Base-by-base conservation (phyloP, 2,888 invertebrate species). In the Dasypolia templi region DNA sequence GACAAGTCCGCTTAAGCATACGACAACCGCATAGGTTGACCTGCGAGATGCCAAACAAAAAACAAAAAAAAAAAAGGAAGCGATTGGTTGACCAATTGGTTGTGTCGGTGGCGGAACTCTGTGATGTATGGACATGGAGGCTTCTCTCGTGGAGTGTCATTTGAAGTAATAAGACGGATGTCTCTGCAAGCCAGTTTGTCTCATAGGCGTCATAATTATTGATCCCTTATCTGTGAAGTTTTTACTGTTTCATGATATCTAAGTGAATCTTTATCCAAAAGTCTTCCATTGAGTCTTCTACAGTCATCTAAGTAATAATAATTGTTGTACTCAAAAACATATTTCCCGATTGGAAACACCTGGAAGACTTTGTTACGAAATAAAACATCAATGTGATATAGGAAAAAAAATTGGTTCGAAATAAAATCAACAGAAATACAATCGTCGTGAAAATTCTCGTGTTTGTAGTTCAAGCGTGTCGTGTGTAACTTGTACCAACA, bases 71-170 rank as follows among this genome's bases (percentile, higher is more conserved):
- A n/a, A n/a, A n/a, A n/a, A n/a, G 56, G 44, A 59, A 58, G n/a
- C 46, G 44, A 63, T 82, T 32, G 42, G 42, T 35, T 44, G 51
- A 79, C 22, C 53, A 49, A 64, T 77, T 65, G 65, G 49, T 72
- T 66, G 55, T 58, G 22, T 35, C 63, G 1, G n/a, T 9, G 22
- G 49, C 17, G 63, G 55, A 70, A 51, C 56, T 56, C 12, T 7
- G 26, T 62, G 49, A 70, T 19, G 32, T 62, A 76, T 56, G 42
- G 62, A 42, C 32, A 22, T 32, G 39, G 26, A 49, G 22, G 39
- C 32, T 51, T 17, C 14, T 11, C 22, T 32, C 7, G 56, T 17
- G 12, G 39, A 39, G 26, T 9, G 12, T 44, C 17, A 3, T 5
- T 19, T 46, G 29, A 39, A 12, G 35, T n/a, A 14, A 46, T 53